phyloP scores from a whole-genome alignment of 2,113 vertebrate species.

The Pedetes capensis region DNA sequence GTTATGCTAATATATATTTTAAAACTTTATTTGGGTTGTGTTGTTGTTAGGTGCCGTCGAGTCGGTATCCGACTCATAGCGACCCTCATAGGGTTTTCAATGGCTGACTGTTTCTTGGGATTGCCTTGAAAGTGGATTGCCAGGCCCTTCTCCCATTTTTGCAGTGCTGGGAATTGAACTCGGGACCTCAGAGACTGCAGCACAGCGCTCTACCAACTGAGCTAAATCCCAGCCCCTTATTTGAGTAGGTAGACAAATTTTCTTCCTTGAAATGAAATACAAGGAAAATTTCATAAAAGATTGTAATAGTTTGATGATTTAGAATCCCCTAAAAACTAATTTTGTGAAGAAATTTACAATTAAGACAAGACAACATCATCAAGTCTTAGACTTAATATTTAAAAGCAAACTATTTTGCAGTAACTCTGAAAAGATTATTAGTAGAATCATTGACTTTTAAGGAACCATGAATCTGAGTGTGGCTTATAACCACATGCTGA shows the following conservation, averaged over 20 bases:
- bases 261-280: not conserved
- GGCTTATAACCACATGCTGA: not conserved
- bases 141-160: no score
- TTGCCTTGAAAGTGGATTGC: no score
- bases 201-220: no score
- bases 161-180: no score
- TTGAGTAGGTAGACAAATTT: not conserved
- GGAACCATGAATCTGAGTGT: not conserved
- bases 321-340: not conserved
- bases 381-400: not conserved
- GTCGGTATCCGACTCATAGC: no score
- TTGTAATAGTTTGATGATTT: slow-evolving; percentile 47
- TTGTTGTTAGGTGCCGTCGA: no score
- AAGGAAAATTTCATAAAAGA: slow-evolving; percentile 37
- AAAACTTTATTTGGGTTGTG: slow-evolving; percentile 1
- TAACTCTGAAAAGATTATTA: not conserved
- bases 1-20: not conserved
- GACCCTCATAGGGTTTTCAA: no score
- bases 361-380: not conserved
- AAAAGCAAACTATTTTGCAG: not conserved
- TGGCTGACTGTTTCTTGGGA: no score
- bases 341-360: slow-evolving; percentile 7
- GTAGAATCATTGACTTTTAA: not conserved
- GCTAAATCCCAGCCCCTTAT: no score
- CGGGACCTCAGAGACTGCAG: no score